Evolutionary conservation across 2,113 vertebrate genomes (phyloP).

Genomic region (Piliocolobus tephrosceles): DNA sequence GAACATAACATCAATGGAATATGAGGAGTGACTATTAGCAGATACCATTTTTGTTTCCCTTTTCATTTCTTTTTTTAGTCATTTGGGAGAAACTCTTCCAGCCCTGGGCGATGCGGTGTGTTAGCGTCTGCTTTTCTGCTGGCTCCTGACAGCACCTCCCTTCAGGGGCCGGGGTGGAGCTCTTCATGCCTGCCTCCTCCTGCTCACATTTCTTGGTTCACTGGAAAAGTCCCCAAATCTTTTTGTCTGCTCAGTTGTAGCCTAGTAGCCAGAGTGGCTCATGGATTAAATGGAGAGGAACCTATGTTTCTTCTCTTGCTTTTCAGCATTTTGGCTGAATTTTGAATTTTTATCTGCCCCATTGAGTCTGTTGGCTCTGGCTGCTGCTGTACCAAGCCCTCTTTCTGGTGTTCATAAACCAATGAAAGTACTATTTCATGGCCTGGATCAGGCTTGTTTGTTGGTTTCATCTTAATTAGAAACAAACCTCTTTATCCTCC

Average conservation of each 20-base stretch:
- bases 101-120: too few species aligned
- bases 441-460: not conserved
- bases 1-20: not conserved
- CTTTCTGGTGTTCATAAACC: not conserved
- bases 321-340: not conserved
- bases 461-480: not conserved
- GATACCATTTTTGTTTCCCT: not conserved
- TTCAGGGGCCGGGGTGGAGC: not conserved
- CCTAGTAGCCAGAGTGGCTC: not conserved
- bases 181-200: not conserved
- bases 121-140: not conserved
- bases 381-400: not conserved
- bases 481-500: not conserved
- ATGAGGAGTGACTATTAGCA: not conserved
- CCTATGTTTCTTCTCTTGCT: not conserved
- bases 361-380: not conserved
- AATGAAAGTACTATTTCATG: not conserved
- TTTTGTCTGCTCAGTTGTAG: constrained; percentile 18
- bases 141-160: not conserved
- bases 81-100: not conserved
- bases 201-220: not conserved
- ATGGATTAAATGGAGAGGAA: not conserved
- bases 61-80: not conserved
- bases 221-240: not conserved
- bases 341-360: not conserved